Base-by-base conservation (phyloP, 2,888 invertebrate species). In the Punctoribates punctum region DNA sequence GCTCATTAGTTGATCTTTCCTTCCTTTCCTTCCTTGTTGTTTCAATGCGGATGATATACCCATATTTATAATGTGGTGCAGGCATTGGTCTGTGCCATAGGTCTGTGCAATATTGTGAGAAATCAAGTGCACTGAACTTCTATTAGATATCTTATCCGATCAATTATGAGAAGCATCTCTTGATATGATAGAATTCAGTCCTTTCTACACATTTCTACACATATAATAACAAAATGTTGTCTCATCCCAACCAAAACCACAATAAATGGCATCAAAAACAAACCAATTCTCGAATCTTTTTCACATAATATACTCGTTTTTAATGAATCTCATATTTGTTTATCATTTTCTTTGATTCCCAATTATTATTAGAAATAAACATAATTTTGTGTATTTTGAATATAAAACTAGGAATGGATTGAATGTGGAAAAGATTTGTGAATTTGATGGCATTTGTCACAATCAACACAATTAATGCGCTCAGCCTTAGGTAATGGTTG, bases 111-210 rank as follows among this genome's bases (percentile, higher is more conserved):
- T 48, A 48, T 17, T 48, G 46, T 48, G 34, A 38, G 17, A 29
- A 38, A 38, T 67, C 34, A 67, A 67, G 67, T 67, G 67, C 67
- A 67, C 38, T 67, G 67, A 67, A 67, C 67, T 67, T 34, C 34
- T 67, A 38, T 34, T 34, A 67, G 67, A 67, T 67, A 67, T 67
- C 67, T 67, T 62, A 62, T 62, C 62, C 29, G 62, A 62, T 62
- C 20, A 62, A 62, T 62, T 27, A 62, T 62, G 25, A 62, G 62
- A 62, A 67, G 67, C 67, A 67, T 67, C 67, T 25, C 38, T 62
- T 62, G 4, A 34, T 34, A 34, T 34, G 34, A 34, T 8, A 34
- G 8, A 34, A 34, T 34, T 34, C 4, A 34, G 34, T 34, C 34
- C 34, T 34, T 34, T n/a, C n/a, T n/a, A n/a, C n/a, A n/a, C n/a